Evolutionary conservation across 1,140 invertebrate species (phyloP).

Genomic region (Leptestheria dahalacensis): DNA sequence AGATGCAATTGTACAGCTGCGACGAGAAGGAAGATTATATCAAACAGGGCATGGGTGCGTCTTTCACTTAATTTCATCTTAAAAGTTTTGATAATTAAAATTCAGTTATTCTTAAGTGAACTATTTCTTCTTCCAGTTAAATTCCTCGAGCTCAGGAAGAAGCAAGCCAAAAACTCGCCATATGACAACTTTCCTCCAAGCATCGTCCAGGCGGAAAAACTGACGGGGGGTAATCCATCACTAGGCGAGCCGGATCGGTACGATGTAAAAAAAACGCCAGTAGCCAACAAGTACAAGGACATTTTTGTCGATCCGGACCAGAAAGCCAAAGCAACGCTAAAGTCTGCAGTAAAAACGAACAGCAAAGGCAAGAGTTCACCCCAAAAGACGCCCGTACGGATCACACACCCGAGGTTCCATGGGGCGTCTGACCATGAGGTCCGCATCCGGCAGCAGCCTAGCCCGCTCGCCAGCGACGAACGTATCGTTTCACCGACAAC

Average conservation of each 20-base stretch:
- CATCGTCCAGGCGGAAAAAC: conserved; percentile 2
- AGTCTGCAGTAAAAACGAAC: neutral
- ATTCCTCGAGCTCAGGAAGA: neutral
- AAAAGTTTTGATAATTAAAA: no score
- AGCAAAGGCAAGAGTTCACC: no score
- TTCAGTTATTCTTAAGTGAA: no score
- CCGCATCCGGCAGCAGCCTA: conserved; percentile 1
- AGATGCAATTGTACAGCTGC: neutral
- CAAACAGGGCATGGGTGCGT: neutral
- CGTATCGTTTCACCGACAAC: neutral
- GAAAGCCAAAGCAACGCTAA: neutral
- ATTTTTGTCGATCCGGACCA: conserved; percentile 13
- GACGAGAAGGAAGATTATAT: neutral
- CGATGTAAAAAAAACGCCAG: neutral
- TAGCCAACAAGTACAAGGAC: conserved; percentile 6
- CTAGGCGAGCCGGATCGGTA: conserved; percentile 6
- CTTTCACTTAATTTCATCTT: neutral
- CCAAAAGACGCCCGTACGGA: neutral
- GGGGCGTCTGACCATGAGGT: conserved; percentile 4
- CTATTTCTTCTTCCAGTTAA: neutral
- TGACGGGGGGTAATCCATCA: conserved; percentile 3
- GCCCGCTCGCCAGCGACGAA: neutral
- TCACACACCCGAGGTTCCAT: neutral
- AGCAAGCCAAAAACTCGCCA: neutral
- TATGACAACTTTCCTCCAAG: neutral